Percentiles rank a stretch among this genome's conserved stretches.
Evolutionary conservation across 2,113 vertebrate genomes (phyloP).

Genomic region (Phodopus roborovskii): DNA sequence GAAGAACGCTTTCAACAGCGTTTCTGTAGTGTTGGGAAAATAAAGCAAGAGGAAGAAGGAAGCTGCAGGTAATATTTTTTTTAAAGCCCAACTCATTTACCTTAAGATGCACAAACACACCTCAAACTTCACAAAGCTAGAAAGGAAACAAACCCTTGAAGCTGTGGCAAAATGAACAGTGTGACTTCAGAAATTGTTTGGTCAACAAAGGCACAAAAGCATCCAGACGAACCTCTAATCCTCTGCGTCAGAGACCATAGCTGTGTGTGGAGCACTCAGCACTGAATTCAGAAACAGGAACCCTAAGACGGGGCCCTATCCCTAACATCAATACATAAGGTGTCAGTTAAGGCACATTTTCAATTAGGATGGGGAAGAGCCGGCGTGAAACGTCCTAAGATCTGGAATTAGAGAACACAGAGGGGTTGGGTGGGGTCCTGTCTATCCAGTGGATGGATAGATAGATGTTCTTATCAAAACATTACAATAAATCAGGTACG

Average conservation of each 20-base stretch:
- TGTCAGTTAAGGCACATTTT: constrained; percentile 58
- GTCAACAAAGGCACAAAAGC: constrained; percentile 64
- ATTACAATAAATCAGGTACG: constrained; percentile 6
- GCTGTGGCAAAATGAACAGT: constrained; percentile 30
- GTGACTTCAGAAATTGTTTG: constrained; percentile 54
- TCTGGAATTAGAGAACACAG: neutral
- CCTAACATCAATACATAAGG: neutral
- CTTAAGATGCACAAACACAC: neutral
- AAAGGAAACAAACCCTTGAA: constrained; percentile 19
- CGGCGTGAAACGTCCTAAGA: constrained; percentile 27
- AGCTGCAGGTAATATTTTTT: neutral
- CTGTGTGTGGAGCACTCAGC: neutral
- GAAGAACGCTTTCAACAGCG: constrained; percentile 40
- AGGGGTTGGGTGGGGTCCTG: neutral
- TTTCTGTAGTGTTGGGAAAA: constrained; percentile 70
- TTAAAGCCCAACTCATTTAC: constrained; percentile 37
- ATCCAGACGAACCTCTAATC: neutral
- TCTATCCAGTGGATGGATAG: neutral
- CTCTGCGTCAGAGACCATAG: neutral
- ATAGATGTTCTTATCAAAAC: constrained; percentile 28
- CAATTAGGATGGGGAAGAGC: neutral
- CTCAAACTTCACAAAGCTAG: neutral
- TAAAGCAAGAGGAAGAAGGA: neutral
- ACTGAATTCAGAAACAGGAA: neutral
- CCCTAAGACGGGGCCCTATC: neutral